Evolutionary conservation across 2,888 invertebrate genomes (phyloP), one percentile per base, ranked within the genome.

Genomic region (Xylota sylvarum): DNA sequence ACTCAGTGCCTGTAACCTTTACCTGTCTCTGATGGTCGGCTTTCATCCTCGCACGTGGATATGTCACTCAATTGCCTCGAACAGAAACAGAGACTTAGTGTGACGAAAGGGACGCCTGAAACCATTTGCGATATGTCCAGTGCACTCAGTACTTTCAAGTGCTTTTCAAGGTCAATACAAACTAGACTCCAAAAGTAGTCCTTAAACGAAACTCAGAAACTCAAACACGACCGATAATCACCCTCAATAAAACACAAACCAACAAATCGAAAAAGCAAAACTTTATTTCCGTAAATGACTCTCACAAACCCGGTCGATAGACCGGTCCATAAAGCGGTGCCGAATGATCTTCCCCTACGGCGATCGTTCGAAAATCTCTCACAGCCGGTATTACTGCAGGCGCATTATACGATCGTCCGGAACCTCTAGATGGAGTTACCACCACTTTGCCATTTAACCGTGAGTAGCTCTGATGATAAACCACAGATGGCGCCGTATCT

Each of bases 331-430:
- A 86, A 0, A 35, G 70, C 5, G 82, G 86, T 23, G 81, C 77
- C 12, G 62, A 62, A 56, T 82, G 27, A 5, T 86, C 50, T 19
- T 69, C 69, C 1, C 77, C 78, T 32, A 86, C 48, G 5, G 82
- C 52, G 1, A 64, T 62, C n/a, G 86, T 86, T 12, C 73, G 82
- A 19, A 86, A 86, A 35, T 86, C 86, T 50, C 82, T 77, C 1
- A 86, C 86, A 58, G 86, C 77, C 10, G 86, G 86, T 78, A 86
- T 86, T 5, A 82, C 86, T 10, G 86, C 82, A 12, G 86, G 82
- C 32, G 86, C 82, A 69, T 69, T 82, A 2, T 86, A 86, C 6
- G 86, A 86, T 3, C 82, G 82, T 52, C 82, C 86, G 27, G 77
- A 64, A 14, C 82, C 82, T 7, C 82, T 67, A 43, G 86, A 86